Conservation (phyloP, 2,797 vertebrate genomes). For the Phalloptychus januarius region DNA sequence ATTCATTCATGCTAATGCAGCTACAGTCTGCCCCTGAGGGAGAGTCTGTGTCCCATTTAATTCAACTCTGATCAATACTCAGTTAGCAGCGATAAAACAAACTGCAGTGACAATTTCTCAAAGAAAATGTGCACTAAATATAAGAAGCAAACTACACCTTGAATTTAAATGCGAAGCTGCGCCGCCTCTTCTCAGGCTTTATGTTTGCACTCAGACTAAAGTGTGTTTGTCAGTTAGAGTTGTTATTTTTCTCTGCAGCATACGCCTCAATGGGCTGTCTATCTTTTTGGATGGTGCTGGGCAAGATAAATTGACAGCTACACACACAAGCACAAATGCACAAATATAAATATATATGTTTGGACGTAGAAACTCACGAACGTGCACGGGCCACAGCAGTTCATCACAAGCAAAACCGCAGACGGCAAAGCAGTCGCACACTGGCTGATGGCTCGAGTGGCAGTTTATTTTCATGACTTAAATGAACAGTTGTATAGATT, state of each 20-base stretch:
- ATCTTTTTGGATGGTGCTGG: slow-evolving; percentile 73
- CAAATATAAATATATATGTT: slow-evolving; percentile 8
- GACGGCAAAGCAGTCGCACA: slow-evolving; percentile 33
- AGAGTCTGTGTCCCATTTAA: slow-evolving; percentile 40
- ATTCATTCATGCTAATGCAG: slow-evolving; percentile 35
- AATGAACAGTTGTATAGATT: slow-evolving; percentile 62
- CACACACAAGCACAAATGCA: slow-evolving; percentile 9
- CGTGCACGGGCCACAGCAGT: slow-evolving; percentile 6
- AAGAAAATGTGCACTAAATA: slow-evolving; percentile 42
- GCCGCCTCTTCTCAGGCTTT: slow-evolving; percentile 45
- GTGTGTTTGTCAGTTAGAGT: slow-evolving; percentile 76
- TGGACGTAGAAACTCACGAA: slow-evolving; percentile 18
- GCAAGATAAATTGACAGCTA: slow-evolving; percentile 77
- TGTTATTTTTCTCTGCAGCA: slow-evolving; percentile 78
- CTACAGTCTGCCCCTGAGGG: slow-evolving; percentile 27
- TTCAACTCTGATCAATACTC: slow-evolving; percentile 54
- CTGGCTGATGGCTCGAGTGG: slow-evolving; percentile 68
- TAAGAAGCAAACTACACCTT: slow-evolving; percentile 51
- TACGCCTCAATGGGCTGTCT: slow-evolving; percentile 76
- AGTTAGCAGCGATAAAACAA: slow-evolving; percentile 50
- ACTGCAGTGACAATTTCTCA: slow-evolving; percentile 48
- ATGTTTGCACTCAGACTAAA: slow-evolving; percentile 73
- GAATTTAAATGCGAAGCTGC: slow-evolving; percentile 68
- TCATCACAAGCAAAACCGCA: slow-evolving; percentile 21
- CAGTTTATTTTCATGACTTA: slow-evolving; percentile 71